Evolutionary conservation across 2,888 invertebrate genomes (phyloP).

Genomic region (Myopa testacea): DNA sequence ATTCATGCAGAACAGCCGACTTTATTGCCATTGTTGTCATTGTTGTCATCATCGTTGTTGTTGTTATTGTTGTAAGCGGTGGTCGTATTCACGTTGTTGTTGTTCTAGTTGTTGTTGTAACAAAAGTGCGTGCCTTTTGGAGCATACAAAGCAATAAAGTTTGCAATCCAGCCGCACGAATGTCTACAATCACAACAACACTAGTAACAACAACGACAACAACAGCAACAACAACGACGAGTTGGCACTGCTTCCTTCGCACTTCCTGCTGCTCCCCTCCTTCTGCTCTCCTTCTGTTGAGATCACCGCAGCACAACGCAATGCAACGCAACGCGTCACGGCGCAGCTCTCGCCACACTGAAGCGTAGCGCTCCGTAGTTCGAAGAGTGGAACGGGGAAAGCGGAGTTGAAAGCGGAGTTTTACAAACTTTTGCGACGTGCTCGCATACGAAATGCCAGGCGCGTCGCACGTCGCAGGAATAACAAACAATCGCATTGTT

Average conservation of each 20-base stretch:
- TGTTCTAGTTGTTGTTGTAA: slow-evolving; percentile 15
- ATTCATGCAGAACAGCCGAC: slow-evolving; percentile 23
- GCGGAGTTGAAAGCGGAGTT: slow-evolving; percentile 40
- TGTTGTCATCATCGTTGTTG: slow-evolving; percentile 2
- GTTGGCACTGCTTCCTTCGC: not conserved
- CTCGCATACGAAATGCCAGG: slow-evolving; percentile 29
- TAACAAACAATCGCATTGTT: slow-evolving; percentile 23
- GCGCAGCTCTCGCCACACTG: not conserved
- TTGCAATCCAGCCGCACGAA: slow-evolving; percentile 4
- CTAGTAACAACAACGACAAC: not conserved
- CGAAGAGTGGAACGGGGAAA: not conserved
- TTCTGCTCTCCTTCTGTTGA: not conserved
- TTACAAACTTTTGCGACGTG: slow-evolving; percentile 38
- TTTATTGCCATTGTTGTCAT: slow-evolving; percentile 1
- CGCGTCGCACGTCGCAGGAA: slow-evolving; percentile 27
- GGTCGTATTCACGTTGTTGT: not conserved
- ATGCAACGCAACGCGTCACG: not conserved
- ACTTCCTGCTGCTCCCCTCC: too few species aligned
- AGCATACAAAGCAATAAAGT: slow-evolving; percentile 26
- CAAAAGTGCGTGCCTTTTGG: slow-evolving; percentile 33
- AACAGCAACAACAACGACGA: not conserved
- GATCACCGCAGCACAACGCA: not conserved
- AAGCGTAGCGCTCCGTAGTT: not conserved
- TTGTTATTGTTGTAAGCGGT: slow-evolving; percentile 5
- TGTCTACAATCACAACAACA: slow-evolving; percentile 9